A percentile compares a stretch with the other conserved stretches of the same genome.
phyloP scores from a whole-genome alignment of 2,797 vertebrate genomes.

The Potorous gilbertii region DNA sequence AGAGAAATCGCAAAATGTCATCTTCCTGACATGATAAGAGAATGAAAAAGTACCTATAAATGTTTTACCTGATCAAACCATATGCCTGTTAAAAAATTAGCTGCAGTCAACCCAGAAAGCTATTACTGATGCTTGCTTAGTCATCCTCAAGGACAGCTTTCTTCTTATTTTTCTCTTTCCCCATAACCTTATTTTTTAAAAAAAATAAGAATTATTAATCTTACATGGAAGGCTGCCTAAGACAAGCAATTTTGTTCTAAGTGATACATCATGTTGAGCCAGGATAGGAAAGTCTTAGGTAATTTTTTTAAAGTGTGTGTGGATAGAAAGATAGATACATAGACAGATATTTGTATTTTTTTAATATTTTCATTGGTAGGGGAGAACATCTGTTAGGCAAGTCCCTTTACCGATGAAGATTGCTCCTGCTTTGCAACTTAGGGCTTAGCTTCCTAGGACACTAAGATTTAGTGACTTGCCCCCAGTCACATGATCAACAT shows the following conservation, averaged over 20 bases:
- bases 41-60: neutral
- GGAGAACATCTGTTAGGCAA: neutral
- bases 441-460: neutral
- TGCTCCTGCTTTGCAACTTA: neutral
- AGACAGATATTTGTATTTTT: neutral
- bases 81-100: neutral
- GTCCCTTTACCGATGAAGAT: neutral
- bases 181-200: neutral
- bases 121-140: neutral
- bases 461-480: neutral
- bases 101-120: neutral
- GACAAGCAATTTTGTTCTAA: constrained; percentile 2
- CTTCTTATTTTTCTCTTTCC: neutral
- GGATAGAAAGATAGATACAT: neutral
- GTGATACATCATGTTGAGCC: neutral
- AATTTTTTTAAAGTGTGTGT: neutral
- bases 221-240: neutral
- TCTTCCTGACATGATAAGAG: neutral
- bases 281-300: neutral
- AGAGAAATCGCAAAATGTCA: neutral
- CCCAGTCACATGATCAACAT: neutral
- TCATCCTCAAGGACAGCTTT: constrained; percentile 23
- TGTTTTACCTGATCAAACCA: neutral
- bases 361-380: neutral
- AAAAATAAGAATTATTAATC: constrained; percentile 8